Evolutionary conservation across 2,888 invertebrate genomes (phyloP).

Genomic region (Ennomos quercinarius): DNA sequence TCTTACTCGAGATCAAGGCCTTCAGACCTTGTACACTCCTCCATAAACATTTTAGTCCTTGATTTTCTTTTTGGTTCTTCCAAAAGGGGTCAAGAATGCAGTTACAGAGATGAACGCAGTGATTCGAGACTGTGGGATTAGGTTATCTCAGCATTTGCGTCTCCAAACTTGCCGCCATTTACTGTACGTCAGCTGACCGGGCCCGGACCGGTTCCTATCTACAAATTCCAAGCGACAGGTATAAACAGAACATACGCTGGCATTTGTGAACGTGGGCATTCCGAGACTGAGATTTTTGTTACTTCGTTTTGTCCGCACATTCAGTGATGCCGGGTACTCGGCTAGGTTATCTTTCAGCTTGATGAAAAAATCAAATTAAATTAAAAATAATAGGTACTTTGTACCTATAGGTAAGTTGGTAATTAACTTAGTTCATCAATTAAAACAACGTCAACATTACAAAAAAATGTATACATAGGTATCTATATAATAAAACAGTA

Average conservation of each 20-base stretch:
- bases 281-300: slow-evolving; percentile 55
- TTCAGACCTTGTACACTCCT: too few species aligned
- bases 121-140: too few species aligned
- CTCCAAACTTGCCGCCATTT: slow-evolving; percentile 57
- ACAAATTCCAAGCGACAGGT: slow-evolving; percentile 75
- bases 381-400: too few species aligned
- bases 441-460: too few species aligned
- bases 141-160: slow-evolving; percentile 36
- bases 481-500: too few species aligned
- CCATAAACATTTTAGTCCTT: too few species aligned
- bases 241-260: slow-evolving; percentile 44
- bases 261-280: slow-evolving; percentile 64
- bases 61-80: too few species aligned
- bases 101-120: slow-evolving; percentile 23
- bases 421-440: too few species aligned
- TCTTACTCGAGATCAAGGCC: too few species aligned
- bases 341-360: background rate
- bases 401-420: too few species aligned
- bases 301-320: slow-evolving; percentile 47
- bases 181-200: slow-evolving; percentile 71
- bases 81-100: slow-evolving; percentile 24
- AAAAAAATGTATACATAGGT: too few species aligned
- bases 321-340: slow-evolving; percentile 19
- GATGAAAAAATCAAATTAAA: too few species aligned
- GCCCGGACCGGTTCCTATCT: slow-evolving; percentile 74